Conservation (phyloP, 2,888 invertebrate species). For the Lochmaea capreae region DNA sequence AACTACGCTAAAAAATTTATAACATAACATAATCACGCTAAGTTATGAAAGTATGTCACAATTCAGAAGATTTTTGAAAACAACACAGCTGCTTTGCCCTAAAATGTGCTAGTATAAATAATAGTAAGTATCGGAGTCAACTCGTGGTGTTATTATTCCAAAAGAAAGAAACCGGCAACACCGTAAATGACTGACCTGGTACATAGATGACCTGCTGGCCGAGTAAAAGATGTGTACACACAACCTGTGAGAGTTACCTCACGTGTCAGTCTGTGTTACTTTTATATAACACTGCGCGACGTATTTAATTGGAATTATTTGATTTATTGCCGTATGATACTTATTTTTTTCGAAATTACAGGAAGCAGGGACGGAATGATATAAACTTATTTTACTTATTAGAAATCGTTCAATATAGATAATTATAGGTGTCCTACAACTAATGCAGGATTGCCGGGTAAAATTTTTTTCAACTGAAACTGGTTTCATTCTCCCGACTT, state of each 20-base stretch:
- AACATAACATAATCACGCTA: neutral
- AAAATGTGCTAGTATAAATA: neutral
- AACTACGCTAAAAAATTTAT: neutral
- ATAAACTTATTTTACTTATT: neutral
- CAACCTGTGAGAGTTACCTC: constrained; percentile 30
- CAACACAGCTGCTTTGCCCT: too few species aligned
- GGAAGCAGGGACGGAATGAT: neutral
- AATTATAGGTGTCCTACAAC: neutral
- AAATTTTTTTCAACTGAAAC: too few species aligned
- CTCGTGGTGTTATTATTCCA: neutral
- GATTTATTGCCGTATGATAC: constrained; percentile 27
- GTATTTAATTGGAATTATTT: constrained; percentile 28
- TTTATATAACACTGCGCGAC: constrained; percentile 32
- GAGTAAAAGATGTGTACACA: constrained; percentile 25
- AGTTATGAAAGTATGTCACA: neutral
- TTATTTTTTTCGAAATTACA: constrained; percentile 13
- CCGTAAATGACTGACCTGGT: constrained; percentile 26
- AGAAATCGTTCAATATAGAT: neutral
- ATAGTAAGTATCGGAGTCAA: neutral
- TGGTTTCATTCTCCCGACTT: too few species aligned
- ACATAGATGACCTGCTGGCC: constrained; percentile 31
- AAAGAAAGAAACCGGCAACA: constrained; percentile 15
- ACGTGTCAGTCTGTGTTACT: constrained; percentile 35
- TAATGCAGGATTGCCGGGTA: too few species aligned
- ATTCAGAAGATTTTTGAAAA: too few species aligned